phyloP scores from a whole-genome alignment of 2,113 vertebrate species.

The Gasterosteus aculeatus region DNA sequence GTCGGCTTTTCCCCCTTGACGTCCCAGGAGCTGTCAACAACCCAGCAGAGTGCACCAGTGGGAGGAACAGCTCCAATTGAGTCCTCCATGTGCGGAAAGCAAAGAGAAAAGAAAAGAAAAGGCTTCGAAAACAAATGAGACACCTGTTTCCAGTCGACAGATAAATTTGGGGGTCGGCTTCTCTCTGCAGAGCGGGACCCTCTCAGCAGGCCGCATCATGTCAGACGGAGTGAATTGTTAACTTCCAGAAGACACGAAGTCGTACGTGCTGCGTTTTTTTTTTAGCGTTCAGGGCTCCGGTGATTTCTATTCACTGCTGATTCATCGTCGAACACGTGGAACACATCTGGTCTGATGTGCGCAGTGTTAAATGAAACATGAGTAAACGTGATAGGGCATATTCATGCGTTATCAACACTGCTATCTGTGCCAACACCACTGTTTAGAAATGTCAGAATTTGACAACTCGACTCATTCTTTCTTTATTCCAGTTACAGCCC shows the following conservation, averaged over 20 bases:
- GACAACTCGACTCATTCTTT: not conserved
- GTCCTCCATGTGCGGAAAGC: slow-evolving; percentile 40
- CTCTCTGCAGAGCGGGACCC: slow-evolving; percentile 29
- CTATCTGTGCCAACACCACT: not conserved
- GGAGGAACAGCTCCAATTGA: slow-evolving; percentile 65
- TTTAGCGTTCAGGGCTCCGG: not conserved
- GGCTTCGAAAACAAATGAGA: slow-evolving; percentile 54
- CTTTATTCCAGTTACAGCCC: slow-evolving; percentile 7
- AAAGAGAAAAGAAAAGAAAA: slow-evolving; percentile 60
- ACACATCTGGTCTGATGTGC: not conserved
- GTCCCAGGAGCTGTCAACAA: slow-evolving; percentile 55
- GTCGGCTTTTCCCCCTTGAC: slow-evolving; percentile 58
- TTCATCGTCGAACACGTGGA: not conserved
- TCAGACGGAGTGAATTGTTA: slow-evolving; percentile 30
- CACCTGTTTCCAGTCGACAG: slow-evolving; percentile 68
- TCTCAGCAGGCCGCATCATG: slow-evolving; percentile 40
- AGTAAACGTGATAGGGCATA: not conserved
- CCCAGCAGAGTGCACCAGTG: slow-evolving; percentile 30
- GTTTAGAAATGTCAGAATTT: slow-evolving; percentile 11
- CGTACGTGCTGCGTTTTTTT: not conserved
- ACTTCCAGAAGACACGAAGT: not conserved
- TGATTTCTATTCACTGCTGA: not conserved
- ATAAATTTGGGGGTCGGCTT: slow-evolving; percentile 21
- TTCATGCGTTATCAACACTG: not conserved
- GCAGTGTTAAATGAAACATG: not conserved